Conservation (phyloP, 2,113 vertebrate genomes). For the Burhinus oedicnemus region DNA sequence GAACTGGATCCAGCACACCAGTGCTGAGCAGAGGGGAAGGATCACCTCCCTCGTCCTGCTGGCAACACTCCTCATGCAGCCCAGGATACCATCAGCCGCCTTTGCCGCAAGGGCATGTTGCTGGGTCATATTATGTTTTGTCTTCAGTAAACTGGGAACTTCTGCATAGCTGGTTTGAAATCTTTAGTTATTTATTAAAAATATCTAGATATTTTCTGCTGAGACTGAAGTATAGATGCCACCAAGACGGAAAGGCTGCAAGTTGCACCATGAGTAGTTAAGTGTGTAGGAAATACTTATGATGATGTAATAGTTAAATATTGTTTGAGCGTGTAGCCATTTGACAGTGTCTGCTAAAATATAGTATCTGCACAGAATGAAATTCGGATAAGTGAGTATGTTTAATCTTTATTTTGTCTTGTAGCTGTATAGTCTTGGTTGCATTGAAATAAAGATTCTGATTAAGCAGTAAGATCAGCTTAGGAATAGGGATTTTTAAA, state of each 20-base stretch:
- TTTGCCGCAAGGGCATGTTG: not conserved
- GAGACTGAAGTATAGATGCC: not conserved
- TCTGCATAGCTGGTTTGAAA: not conserved
- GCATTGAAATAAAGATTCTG: not conserved
- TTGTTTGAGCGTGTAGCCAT: not conserved
- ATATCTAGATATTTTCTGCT: not conserved
- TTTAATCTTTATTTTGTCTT: not conserved
- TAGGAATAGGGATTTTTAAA: not conserved
- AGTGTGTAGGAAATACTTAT: not conserved
- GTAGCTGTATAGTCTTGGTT: not conserved
- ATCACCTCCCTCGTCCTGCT: not conserved
- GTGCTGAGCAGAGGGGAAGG: not conserved
- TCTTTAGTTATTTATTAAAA: not conserved
- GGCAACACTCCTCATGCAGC: not conserved
- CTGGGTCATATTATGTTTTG: not conserved
- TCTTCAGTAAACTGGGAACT: not conserved
- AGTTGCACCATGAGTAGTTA: not conserved
- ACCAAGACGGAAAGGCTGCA: not conserved
- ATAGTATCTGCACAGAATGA: not conserved
- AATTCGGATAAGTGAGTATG: not conserved
- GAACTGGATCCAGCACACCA: not conserved
- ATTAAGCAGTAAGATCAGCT: not conserved
- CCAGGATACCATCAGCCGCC: not conserved
- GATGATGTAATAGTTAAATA: not conserved
- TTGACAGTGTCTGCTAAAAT: not conserved